These are phyloP conservation scores for Globodera rostochiensis DNA, from an alignment of 1,140 invertebrate genomes.

Conservation along the genomic window DNA sequence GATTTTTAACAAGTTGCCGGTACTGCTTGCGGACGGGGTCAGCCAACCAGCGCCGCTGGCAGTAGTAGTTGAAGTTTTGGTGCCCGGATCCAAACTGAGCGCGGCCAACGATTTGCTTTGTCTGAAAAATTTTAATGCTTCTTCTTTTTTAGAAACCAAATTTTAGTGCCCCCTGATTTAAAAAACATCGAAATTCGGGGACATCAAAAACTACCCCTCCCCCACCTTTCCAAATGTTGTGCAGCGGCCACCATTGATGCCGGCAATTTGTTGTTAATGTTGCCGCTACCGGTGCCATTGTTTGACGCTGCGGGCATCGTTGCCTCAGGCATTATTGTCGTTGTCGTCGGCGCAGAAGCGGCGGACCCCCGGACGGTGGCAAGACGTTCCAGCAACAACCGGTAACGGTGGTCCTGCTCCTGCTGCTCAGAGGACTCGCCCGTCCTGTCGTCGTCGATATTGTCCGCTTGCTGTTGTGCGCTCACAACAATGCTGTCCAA, in stretches of 20 bases:
- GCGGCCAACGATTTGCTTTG: slow-evolving; percentile 15
- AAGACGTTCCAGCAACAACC: not conserved
- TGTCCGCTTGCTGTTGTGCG: not conserved
- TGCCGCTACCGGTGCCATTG: not conserved
- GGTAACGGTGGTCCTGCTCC: not conserved
- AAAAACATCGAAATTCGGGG: not conserved
- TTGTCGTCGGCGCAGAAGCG: not conserved
- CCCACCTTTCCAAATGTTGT: not conserved
- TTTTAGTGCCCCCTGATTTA: not conserved
- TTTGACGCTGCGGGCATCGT: not conserved
- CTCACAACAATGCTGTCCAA: slow-evolving; percentile 1
- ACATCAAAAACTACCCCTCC: not conserved
- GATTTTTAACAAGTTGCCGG: not conserved
- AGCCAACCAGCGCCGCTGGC: not conserved
- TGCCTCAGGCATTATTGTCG: not conserved
- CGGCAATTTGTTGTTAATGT: not conserved
- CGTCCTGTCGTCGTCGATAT: not conserved
- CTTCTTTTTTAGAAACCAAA: not conserved
- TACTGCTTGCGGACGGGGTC: not conserved
- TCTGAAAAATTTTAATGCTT: not conserved
- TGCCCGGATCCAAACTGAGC: not conserved
- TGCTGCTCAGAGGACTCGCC: not conserved
- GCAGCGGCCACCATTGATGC: slow-evolving; percentile 6
- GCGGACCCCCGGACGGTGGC: not conserved
- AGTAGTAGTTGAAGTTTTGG: not conserved